These are phyloP conservation scores for Carettochelys insculpta DNA, from an alignment of 2,113 vertebrate species.

Conservation along the genomic window DNA sequence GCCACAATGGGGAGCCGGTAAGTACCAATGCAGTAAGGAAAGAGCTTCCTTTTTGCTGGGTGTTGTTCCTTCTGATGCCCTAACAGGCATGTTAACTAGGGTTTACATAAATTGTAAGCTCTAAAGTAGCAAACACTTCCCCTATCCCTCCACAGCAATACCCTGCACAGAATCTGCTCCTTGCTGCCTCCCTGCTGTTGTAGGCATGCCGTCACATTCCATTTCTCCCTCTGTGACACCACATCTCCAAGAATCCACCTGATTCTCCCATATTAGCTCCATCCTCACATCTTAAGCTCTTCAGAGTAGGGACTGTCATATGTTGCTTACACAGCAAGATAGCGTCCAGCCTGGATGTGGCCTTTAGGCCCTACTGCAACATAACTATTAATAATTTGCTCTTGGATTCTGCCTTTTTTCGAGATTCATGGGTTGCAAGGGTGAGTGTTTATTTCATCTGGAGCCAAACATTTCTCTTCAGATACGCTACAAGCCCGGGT, in stretches of 20 bases:
- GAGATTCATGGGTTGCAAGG: not conserved
- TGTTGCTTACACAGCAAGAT: not conserved
- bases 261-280: not conserved
- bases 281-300: not conserved
- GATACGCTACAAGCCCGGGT: not conserved
- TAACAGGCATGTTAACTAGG: not conserved
- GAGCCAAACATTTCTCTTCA: not conserved
- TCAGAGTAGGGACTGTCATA: not conserved
- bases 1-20: conserved; percentile 80
- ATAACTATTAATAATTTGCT: not conserved
- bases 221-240: not conserved
- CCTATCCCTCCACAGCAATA: not conserved
- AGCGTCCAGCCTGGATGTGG: not conserved
- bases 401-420: not conserved
- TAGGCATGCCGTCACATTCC: not conserved
- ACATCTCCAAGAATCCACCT: not conserved
- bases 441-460: not conserved
- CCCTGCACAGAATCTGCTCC: not conserved
- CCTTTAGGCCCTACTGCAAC: not conserved
- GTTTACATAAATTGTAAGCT: not conserved
- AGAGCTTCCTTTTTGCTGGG: not conserved
- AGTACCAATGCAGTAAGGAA: conserved; percentile 45
- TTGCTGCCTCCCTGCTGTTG: not conserved
- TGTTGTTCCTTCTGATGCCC: not conserved
- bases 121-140: not conserved